Base-by-base conservation (phyloP, 2,888 invertebrate species). In the Chrysolina americana region DNA sequence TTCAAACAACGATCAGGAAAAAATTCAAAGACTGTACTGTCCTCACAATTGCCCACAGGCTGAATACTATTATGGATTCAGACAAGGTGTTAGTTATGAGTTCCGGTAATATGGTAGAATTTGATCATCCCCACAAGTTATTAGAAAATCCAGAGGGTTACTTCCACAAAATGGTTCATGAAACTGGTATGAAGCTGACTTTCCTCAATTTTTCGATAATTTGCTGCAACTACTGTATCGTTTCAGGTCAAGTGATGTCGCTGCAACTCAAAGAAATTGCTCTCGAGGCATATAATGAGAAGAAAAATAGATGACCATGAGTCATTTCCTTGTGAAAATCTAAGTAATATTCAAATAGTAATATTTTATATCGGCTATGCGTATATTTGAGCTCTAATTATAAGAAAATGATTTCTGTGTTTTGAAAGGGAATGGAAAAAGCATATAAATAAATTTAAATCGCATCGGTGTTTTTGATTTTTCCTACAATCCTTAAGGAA, bases 21-120 rank as follows among this genome's bases (percentile, higher is more conserved):
- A 94, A 94, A 83, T 97, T 97, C 85, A 90, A 90, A n/a, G 89
- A 93, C 19, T 97, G 96, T 87, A 96, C 97, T 0, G 96, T 97
- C 8, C 87, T 97, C 53, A 97, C 97, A 0, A 95, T 98, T 47
- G 97, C 97, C 3, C 97, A 98, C 88, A 91, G 98, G 53, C 90
- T 98, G 41, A 93, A 97, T 86, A 97, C 97, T 0, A 94, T 98
- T 77, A 97, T 97, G 93, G 97, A 98, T 88, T 96, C 95, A 0
- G 95, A 96, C 89, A 91, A 93, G 75, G 93, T 97, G 19, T 90
- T 97, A 85, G 96, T 97, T 1, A 94, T 98, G 92, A 95, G 96
- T 83, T 91, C 92, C 10, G 98, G 98, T 0, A 87, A 89, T n/a
- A 91, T 95, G 71, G 92, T 92, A 0, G 96, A 97, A 87, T 91